Evolutionary conservation across 1,140 invertebrate genomes (phyloP).

Genomic region (Heliothis virescens): DNA sequence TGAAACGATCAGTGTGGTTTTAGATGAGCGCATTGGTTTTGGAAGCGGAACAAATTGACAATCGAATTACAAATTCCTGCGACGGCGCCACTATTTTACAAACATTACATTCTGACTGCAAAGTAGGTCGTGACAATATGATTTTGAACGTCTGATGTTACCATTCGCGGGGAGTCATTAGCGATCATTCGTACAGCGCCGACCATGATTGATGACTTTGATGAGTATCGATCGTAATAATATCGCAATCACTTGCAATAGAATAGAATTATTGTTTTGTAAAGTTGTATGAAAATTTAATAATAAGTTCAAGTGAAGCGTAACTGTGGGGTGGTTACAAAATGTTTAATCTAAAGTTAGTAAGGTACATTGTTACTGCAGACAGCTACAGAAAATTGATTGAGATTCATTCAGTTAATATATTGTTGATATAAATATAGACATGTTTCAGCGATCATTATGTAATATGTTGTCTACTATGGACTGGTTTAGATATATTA

Average conservation of each 20-base stretch:
- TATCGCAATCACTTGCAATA: slow-evolving; percentile 66
- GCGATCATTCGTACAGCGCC: slow-evolving; percentile 61
- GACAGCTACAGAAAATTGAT: too few relatives aligned
- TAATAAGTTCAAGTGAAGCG: slow-evolving; percentile 52
- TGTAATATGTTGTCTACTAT: too few relatives aligned
- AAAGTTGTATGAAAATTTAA: slow-evolving; percentile 49
- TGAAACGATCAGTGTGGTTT: slow-evolving; percentile 25
- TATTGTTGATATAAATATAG: too few relatives aligned
- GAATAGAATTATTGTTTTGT: slow-evolving; percentile 55
- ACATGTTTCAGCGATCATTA: too few relatives aligned
- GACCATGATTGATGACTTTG: slow-evolving; percentile 61
- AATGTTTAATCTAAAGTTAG: slow-evolving; percentile 38
- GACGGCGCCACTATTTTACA: slow-evolving; percentile 45
- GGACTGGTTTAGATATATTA: too few relatives aligned
- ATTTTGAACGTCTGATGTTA: slow-evolving; percentile 53
- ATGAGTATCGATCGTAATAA: slow-evolving; percentile 64
- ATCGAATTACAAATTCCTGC: slow-evolving; percentile 36
- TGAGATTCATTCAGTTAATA: too few relatives aligned
- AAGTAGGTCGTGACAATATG: slow-evolving; percentile 53
- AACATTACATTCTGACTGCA: slow-evolving; percentile 54
- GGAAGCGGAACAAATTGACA: slow-evolving; percentile 38
- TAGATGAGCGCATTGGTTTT: slow-evolving; percentile 23
- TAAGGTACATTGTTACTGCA: not conserved
- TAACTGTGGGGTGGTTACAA: slow-evolving; percentile 47
- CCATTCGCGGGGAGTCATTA: slow-evolving; percentile 67